Base-by-base conservation (phyloP, 2,113 vertebrate species). In the Podarcis cretensis region DNA sequence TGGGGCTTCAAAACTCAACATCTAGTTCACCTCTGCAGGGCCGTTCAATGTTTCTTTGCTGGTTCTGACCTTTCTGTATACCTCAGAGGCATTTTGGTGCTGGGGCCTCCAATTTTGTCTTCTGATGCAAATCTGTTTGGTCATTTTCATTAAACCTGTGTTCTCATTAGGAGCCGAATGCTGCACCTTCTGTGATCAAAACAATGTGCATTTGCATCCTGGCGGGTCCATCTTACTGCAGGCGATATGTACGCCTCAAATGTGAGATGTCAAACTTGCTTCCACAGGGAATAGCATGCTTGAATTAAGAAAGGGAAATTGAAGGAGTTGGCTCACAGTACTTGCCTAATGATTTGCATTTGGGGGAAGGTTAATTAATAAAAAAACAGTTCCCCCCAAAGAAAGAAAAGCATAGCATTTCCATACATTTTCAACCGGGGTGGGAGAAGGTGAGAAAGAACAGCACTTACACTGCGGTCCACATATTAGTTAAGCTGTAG, bases 1-100 rank as follows among this genome's bases (percentile, higher is more conserved):
- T 0, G 0, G 2, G 2, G 32, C 59, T 89, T 74, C 78, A 21
- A 81, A n/a, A 63, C 0, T 21, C 27, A 0, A 88, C 59, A 87
- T 88, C 2, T 1, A 6, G 63, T 87, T 81, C 35, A 54, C 2
- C 74, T n/a, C 13, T 76, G 23, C 7, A 16, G 71, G 27, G 32
- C n/a, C 8, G 8, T 37, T 69, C n/a, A 37, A 54, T 8, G 35
- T 4, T 14, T 16, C 75, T 10, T 80, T 43, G 20, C 35, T 32
- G 14, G 13, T 63, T 77, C 84, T 77, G 7, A 40, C 23, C 21
- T 25, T 66, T 40, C 35, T 40, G 35, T 18, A 40, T 7, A 14
- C 43, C 54, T 65, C 37, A 3, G 18, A 18, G 59, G 18, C 10
- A 35, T 40, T 59, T 83, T 21, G 65, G 59, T 16, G 9, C 71